A percentile compares a stretch with the other conserved stretches of the same genome.
phyloP scores from a whole-genome alignment of 2,888 invertebrate genomes.

The Cerceris ruficornis region DNA sequence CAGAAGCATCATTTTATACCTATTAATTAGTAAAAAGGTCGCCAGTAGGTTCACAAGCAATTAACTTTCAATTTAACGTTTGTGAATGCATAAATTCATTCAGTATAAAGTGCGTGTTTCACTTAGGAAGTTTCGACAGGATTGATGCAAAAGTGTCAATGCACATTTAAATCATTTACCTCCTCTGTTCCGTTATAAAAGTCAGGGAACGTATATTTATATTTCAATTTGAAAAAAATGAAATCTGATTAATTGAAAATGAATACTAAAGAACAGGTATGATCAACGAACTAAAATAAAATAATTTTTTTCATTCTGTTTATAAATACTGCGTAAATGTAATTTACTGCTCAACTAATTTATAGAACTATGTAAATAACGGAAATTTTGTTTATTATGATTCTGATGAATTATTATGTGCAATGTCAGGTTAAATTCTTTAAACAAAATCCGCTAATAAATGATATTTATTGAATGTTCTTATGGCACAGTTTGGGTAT shows the following conservation, averaged over 20 bases:
- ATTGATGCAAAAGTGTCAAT: conserved; percentile 77
- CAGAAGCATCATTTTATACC: conserved; percentile 76
- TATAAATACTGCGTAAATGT: conserved; percentile 19
- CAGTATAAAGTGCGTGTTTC: conserved; percentile 69
- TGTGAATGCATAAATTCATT: conserved; percentile 65
- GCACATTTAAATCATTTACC: conserved; percentile 27
- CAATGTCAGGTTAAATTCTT: conserved; percentile 42
- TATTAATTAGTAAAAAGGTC: conserved; percentile 78
- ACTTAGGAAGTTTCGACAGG: conserved; percentile 67
- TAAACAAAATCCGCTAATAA: conserved; percentile 35
- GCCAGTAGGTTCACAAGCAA: conserved; percentile 74
- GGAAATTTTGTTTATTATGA: conserved; percentile 22
- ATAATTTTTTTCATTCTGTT: conserved; percentile 6
- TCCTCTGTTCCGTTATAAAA: conserved; percentile 12
- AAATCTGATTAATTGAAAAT: conserved; percentile 22
- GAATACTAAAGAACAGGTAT: conserved; percentile 24
- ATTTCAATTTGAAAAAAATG: conserved; percentile 18
- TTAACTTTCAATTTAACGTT: conserved; percentile 72
- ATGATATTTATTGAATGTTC: conserved; percentile 42
- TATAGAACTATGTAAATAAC: conserved; percentile 25
- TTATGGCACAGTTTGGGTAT: conserved; percentile 52
- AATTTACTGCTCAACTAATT: conserved; percentile 21
- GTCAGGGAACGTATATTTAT: conserved; percentile 20
- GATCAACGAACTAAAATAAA: conserved; percentile 5
- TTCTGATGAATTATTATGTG: conserved; percentile 49